These are phyloP conservation scores for Dasysyrphus tricinctus DNA, from an alignment of 2,888 invertebrate genomes.

Conservation along the genomic window DNA sequence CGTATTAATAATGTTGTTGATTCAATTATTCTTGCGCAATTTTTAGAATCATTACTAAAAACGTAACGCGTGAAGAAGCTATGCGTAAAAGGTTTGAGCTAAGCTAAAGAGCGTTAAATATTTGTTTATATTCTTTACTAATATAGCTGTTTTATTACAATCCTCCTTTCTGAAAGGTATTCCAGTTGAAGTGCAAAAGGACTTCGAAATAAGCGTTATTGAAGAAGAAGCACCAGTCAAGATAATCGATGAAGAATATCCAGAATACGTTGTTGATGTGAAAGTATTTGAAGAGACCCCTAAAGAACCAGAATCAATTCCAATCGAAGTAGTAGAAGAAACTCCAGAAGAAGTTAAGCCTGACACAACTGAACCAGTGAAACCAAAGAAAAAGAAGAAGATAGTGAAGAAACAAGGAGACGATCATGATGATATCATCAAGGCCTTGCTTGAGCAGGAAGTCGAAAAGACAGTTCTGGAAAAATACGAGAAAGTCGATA, in stretches of 20 bases:
- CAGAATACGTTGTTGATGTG: conserved; percentile 78
- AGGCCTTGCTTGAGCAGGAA: conserved; percentile 81
- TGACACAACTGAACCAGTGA: conserved; percentile 76
- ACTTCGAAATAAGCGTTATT: conserved; percentile 83
- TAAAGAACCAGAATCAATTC: conserved; percentile 79
- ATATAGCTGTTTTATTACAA: conserved; percentile 16
- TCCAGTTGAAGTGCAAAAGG: conserved; percentile 79
- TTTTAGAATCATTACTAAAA: background rate
- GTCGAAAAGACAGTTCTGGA: conserved; percentile 83
- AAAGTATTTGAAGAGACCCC: conserved; percentile 79
- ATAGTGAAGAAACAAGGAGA: conserved; percentile 80
- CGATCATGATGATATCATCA: conserved; percentile 82
- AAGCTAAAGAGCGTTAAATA: conserved; percentile 21
- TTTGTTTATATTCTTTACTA: conserved; percentile 14
- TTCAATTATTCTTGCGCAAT: background rate
- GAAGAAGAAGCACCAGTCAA: conserved; percentile 82
- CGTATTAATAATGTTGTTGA: background rate
- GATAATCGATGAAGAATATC: conserved; percentile 80
- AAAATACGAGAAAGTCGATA: conserved; percentile 83
- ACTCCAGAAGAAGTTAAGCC: conserved; percentile 78
- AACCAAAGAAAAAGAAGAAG: conserved; percentile 80
- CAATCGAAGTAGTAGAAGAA: conserved; percentile 79
- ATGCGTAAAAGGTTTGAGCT: conserved; percentile 49
- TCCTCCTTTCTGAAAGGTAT: conserved; percentile 78
- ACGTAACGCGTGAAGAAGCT: background rate